Conservation (phyloP, 1,140 invertebrate species). For the Papilio polyxenes region DNA sequence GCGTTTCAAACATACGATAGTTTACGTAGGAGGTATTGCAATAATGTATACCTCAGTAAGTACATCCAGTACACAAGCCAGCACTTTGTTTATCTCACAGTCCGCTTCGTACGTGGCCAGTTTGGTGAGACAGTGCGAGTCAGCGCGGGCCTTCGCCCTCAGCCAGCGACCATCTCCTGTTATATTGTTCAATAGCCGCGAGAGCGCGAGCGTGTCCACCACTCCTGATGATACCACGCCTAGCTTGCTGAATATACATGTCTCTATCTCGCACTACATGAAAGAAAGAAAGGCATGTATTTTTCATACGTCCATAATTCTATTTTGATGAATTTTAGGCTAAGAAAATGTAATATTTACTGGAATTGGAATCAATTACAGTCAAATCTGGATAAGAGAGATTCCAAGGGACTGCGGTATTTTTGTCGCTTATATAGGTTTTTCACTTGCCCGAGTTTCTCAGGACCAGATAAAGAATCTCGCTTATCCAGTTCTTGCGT, state of each 20-base stretch:
- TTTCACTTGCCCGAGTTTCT: too few species aligned
- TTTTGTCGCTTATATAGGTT: too few species aligned
- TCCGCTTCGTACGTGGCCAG: slow-evolving; percentile 51
- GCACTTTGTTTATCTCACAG: slow-evolving; percentile 65
- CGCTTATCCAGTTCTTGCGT: too few species aligned
- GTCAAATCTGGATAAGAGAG: too few species aligned
- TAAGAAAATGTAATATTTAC: too few species aligned
- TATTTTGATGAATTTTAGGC: too few species aligned
- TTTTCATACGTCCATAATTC: not conserved
- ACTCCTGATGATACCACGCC: slow-evolving; percentile 53
- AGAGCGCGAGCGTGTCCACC: slow-evolving; percentile 55
- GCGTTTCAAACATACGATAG: too few species aligned
- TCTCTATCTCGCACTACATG: slow-evolving; percentile 64
- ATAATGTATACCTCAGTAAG: slow-evolving; percentile 61
- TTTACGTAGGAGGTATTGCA: not conserved
- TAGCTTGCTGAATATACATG: slow-evolving; percentile 64
- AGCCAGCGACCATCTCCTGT: slow-evolving; percentile 57
- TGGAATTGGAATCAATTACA: too few species aligned
- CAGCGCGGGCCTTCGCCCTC: slow-evolving; percentile 59
- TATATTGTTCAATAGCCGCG: slow-evolving; percentile 62
- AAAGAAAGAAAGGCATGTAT: not conserved
- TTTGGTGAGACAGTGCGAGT: slow-evolving; percentile 61
- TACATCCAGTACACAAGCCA: slow-evolving; percentile 68
- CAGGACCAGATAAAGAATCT: too few species aligned
- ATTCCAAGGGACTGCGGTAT: too few species aligned